phyloP scores from a whole-genome alignment of 92 coral and sea anemone genomes.

The Siderastrea siderea region DNA sequence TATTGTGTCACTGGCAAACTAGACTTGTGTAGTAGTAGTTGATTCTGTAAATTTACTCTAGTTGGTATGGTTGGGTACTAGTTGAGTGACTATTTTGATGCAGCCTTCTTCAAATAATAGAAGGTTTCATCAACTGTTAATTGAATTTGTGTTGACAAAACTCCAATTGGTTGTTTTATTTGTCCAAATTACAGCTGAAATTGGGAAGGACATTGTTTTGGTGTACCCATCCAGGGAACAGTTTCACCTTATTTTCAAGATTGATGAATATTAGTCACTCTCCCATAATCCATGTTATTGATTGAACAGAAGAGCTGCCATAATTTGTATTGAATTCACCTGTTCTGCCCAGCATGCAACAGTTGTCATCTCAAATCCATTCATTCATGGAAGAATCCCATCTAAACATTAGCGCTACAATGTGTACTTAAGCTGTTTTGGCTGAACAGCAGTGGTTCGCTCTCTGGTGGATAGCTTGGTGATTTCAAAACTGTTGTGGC shows the following conservation, averaged over 20 bases:
- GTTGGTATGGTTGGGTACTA: not conserved
- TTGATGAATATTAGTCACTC: conserved; percentile 1
- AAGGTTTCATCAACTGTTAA: not conserved
- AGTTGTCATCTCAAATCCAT: not conserved
- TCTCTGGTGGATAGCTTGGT: not conserved
- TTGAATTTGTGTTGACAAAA: not conserved
- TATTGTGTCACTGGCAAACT: not conserved
- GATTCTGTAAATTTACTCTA: not conserved
- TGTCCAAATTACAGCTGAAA: too few species aligned
- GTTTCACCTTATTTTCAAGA: not conserved
- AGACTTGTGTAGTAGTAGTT: not conserved
- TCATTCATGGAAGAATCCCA: not conserved
- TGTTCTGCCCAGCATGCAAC: not conserved
- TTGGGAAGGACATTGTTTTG: not conserved
- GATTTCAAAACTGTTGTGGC: conserved; percentile 2
- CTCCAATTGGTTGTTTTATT: too few species aligned
- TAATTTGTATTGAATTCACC: not conserved
- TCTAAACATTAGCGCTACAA: not conserved
- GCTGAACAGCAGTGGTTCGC: too few species aligned
- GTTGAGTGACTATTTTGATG: not conserved
- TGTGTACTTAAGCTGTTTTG: not conserved
- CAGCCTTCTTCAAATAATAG: not conserved
- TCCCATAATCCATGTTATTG: not conserved
- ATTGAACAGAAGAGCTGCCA: not conserved
- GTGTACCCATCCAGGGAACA: too few species aligned